phyloP scores from a whole-genome alignment of 1,140 invertebrate species.

The Drosophila saltans region DNA sequence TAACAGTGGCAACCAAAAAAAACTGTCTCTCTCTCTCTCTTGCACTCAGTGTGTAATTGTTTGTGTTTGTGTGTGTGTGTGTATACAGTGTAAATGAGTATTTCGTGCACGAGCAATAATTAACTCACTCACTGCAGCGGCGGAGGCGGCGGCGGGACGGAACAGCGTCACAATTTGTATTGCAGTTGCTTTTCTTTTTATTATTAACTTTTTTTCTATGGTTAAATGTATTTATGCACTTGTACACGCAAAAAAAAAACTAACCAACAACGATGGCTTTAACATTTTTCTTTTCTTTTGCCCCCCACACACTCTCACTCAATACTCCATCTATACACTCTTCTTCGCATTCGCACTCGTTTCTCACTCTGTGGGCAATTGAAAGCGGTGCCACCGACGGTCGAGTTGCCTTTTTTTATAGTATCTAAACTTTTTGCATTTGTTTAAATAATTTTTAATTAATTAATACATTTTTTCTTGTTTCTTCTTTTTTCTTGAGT shows the following conservation, averaged over 20 bases:
- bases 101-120: constrained; percentile 69
- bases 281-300: constrained; percentile 21
- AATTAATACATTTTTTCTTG: constrained; percentile 16
- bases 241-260: constrained; percentile 18
- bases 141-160: constrained; percentile 23
- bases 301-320: constrained; percentile 8
- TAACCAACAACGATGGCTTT: background rate
- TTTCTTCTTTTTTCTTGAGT: constrained; percentile 16
- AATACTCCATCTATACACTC: constrained; percentile 7
- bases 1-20: constrained; percentile 33
- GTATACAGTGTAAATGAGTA: constrained; percentile 60
- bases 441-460: constrained; percentile 5
- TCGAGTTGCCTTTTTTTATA: constrained; percentile 30
- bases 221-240: constrained; percentile 22
- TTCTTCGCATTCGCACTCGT: constrained; percentile 12
- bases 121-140: constrained; percentile 62
- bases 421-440: constrained; percentile 30
- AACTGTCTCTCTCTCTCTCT: constrained; percentile 34
- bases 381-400: constrained; percentile 45
- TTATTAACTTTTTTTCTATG: constrained; percentile 20
- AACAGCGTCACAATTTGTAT: constrained; percentile 20
- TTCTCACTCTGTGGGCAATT: constrained; percentile 38
- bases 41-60: constrained; percentile 18
- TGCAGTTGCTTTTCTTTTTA: constrained; percentile 35
- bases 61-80: constrained; percentile 32